Base-by-base conservation (phyloP, 2,888 invertebrate genomes). In the Epirrhoe tristata region DNA sequence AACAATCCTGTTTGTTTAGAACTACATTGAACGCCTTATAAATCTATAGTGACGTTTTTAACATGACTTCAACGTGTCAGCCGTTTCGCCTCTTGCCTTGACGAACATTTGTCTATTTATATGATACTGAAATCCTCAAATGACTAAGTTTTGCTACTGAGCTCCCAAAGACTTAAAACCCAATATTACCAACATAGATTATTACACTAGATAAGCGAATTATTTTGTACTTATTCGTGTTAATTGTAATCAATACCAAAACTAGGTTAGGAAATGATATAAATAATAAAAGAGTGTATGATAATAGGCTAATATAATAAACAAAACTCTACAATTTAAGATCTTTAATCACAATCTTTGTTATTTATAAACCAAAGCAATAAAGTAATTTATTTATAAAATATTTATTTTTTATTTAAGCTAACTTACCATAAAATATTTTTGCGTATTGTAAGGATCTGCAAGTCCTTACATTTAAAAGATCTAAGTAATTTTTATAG, bases 351-450 rank as follows among this genome's bases (percentile, higher is more conserved):
- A 81, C 79, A 75, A 79, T 76, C 72, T 77, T 79, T 83, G 77
- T 85, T 82, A 86, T 83, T 81, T 83, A 84, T 63, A 68, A 79
- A 82, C 81, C 81, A 84, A 86, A 85, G 77, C 81, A 86, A 87
- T 85, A 85, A 82, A 85, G 74, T 83, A 83, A 87, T 83, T 85
- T 86, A 86, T 86, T 82, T 79, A 75, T 80, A 80, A 66, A 74
- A 70, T 58, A 65, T 74, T 63, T 64, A 58, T 57, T 51, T 72
- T 68, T 75, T 72, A 68, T 60, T 60, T 52, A 55, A 54, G 24
- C 46, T 58, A 54, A 50, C 36, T 58, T 46, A 55, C 16, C 14
- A 31, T 50, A 54, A 52, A 53, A 14, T 46, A 58, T 71, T 71
- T 56, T 66, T 63, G 59, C 39, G 52, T 62, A 58, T 54, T n/a